Base-by-base conservation (phyloP, 2,888 invertebrate species). In the Lepetodrilus schrolli region DNA sequence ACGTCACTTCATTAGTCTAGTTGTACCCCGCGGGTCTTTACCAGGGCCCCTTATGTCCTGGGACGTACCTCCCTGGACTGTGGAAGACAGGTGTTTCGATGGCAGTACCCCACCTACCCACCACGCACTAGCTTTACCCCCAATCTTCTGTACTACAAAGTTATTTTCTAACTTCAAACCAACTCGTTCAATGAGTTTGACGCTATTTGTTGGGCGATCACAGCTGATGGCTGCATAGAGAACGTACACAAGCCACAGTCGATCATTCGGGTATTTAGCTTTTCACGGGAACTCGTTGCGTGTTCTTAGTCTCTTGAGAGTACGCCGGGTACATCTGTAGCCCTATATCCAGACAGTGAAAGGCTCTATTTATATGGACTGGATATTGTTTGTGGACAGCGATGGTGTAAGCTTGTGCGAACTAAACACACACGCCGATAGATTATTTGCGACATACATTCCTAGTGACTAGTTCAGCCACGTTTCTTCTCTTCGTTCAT, bases 371-470 rank as follows among this genome's bases (percentile, higher is more conserved):
- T n/a, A n/a, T n/a, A 58, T 58, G 43, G 7, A 4, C 26, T 13
- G 58, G 58, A 30, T 17, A 58, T 17, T 58, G 58, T 8, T 58
- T 30, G 26, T 13, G 30, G n/a, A 2, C 58, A 34, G 58, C 10
- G 58, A 26, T n/a, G 58, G 58, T 58, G 58, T 58, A n/a, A 34
- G 58, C 30, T 58, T 13, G 58, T 30, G 26, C 58, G 34, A 34
- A 58, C 58, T 30, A 58, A n/a, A 58, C 58, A 34, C 13, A 13
- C 17, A 58, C 26, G 26, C 34, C 26, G 34, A 58, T 58, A 58
- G 58, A 26, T n/a, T 58, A 58, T 58, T 58, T 58, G 30, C 58
- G 30, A 30, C 7, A 58, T 58, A 30, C 58, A 58, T 34, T 34
- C 58, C 58, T 58, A 17, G 13, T 34, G 34, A 58, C 26, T 58